phyloP scores from a whole-genome alignment of 2,888 invertebrate genomes.

The Cantharis rufa region DNA sequence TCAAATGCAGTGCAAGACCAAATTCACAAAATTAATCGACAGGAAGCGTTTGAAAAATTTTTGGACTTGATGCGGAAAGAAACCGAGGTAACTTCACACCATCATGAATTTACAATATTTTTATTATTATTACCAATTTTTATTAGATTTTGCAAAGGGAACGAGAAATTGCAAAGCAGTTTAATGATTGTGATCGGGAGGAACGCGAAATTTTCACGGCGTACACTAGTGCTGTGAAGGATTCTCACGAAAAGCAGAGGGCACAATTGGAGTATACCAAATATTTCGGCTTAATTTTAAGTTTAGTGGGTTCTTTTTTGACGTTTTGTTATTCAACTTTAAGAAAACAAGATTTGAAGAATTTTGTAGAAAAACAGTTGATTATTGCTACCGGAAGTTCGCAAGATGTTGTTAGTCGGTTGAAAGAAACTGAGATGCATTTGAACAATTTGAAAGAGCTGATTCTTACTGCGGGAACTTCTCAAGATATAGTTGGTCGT shows the following conservation, averaged over 20 bases:
- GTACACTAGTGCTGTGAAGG: constrained; percentile 75
- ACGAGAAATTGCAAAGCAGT: constrained; percentile 63
- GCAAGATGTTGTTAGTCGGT: constrained; percentile 1
- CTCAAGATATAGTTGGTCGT: neutral
- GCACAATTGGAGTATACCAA: constrained; percentile 82
- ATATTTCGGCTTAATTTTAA: constrained; percentile 65
- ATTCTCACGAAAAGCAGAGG: constrained; percentile 82
- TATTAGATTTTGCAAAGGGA: constrained; percentile 65
- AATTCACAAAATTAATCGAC: constrained; percentile 75
- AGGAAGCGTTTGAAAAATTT: constrained; percentile 70
- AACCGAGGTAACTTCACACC: constrained; percentile 58
- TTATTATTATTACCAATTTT: constrained; percentile 27
- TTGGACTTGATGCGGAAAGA: constrained; percentile 73
- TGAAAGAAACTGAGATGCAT: constrained; percentile 12
- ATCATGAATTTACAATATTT: neutral
- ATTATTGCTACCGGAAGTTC: neutral
- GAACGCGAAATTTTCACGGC: constrained; percentile 76
- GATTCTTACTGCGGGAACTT: neutral
- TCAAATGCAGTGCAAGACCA: constrained; percentile 75
- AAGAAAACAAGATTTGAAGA: constrained; percentile 49
- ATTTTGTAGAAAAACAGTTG: constrained; percentile 6
- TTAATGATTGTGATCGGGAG: constrained; percentile 69
- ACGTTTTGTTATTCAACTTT: constrained; percentile 49
- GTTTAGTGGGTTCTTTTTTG: constrained; percentile 50
- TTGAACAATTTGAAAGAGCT: constrained; percentile 3